Base-by-base conservation (phyloP, 2,797 vertebrate species). In the Parotocinclus haroldoi region DNA sequence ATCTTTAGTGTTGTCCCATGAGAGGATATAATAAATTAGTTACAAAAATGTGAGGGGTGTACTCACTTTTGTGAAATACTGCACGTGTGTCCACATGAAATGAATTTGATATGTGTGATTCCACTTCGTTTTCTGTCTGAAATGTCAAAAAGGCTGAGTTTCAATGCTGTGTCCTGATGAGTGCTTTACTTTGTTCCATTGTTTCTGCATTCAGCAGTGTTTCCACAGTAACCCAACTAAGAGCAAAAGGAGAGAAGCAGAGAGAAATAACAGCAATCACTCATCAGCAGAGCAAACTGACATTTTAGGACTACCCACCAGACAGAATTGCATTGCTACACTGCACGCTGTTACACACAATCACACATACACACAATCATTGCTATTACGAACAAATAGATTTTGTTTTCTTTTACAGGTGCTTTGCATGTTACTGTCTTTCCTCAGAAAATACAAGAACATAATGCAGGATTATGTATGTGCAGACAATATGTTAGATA, bases 141-240 rank as follows among this genome's bases (percentile, higher is more conserved):
- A 71, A 60, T 71, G 51, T 65, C 50, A 66, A 59, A 62, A 55
- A 13, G 45, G 9, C 10, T 17, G 48, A 52, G 62, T 19, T 18
- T 37, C 53, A 70, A 46, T 7, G 45, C 38, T 49, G 50, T 63
- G 37, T 59, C 58, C 13, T 68, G 37, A 67, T 52, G 38, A 67
- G 68, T 55, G 50, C 40, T 71, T 60, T 50, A 54, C 9, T 55
- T 54, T 60, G 56, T 59, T 7, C 54, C 40, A 16, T 54, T 62
- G 48, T 46, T 68, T 73, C 69, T 53, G 72, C 60, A 72, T 65
- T 76, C 55, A 73, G 49, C 45, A 27, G 74, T 66, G 69, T 79
- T 66, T 75, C 82, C 85, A 85, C 83, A 84, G 85, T 78, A 88
- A 85, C 67, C 67, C 51, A 60, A 71, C 48, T 68, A 18, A 65